Evolutionary conservation across 2,888 invertebrate species (phyloP).

Genomic region (Laothoe populi): DNA sequence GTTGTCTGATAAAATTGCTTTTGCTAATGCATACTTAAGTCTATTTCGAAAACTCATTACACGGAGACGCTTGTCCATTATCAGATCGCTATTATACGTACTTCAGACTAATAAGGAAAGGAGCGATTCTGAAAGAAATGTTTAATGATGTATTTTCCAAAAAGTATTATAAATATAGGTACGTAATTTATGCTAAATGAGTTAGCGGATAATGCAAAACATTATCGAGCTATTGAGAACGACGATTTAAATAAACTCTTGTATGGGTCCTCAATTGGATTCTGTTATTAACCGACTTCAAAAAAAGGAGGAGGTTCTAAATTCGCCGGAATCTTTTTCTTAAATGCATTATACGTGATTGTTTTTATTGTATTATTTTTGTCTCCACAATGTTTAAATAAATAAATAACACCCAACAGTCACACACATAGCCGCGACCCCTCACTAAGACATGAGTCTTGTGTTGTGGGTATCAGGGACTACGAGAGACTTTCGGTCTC

Average conservation of each 20-base stretch:
- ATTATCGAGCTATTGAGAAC: not conserved
- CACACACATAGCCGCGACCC: too few relatives aligned
- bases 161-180: constrained; percentile 12
- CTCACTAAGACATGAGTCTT: too few relatives aligned
- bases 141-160: constrained; percentile 18
- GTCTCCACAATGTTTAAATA: constrained; percentile 50
- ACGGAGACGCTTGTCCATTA: constrained; percentile 8
- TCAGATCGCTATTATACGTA: constrained; percentile 7
- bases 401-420: too few relatives aligned
- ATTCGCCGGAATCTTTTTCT: too few relatives aligned
- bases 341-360: constrained; percentile 51
- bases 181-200: constrained; percentile 1
- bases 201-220: constrained; percentile 6
- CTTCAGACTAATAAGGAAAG: constrained; percentile 21
- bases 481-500: too few relatives aligned
- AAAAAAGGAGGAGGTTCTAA: too few relatives aligned
- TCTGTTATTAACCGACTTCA: too few relatives aligned
- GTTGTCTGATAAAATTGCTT: constrained; percentile 4
- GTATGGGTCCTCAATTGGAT: constrained; percentile 55
- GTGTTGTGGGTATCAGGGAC: too few relatives aligned
- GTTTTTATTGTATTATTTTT: constrained; percentile 49
- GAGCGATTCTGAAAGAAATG: constrained; percentile 19
- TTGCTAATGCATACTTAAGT: constrained; percentile 1
- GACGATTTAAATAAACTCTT: not conserved
- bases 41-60: constrained; percentile 21